These are phyloP conservation scores for Stenopsyche tienmushanensis DNA, from an alignment of 1,140 invertebrate genomes.

Conservation along the genomic window DNA sequence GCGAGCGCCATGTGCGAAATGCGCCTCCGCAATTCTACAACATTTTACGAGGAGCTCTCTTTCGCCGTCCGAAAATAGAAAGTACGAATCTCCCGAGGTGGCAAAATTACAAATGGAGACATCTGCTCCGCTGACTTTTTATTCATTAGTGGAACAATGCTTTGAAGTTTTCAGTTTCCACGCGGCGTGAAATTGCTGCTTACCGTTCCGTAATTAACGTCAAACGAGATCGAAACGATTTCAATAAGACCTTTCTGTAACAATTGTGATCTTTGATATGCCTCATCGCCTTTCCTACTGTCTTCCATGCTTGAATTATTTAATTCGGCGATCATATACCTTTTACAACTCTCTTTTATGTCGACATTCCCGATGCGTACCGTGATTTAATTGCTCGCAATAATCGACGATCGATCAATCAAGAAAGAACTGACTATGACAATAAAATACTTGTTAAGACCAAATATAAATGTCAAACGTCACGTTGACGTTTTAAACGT, in stretches of 20 bases:
- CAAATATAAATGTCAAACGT: too few species aligned
- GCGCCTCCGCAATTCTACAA: not conserved
- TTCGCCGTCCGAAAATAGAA: not conserved
- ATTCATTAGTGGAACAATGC: slow-evolving; percentile 11
- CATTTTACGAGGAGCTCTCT: not conserved
- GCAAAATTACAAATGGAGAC: not conserved
- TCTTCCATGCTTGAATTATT: not conserved
- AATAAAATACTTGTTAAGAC: too few species aligned
- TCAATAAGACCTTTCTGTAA: not conserved
- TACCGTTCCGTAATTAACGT: slow-evolving; percentile 11
- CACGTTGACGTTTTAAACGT: too few species aligned
- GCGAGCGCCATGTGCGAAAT: not conserved
- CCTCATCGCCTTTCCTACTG: not conserved
- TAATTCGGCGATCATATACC: not conserved
- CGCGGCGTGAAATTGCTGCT: slow-evolving; percentile 19
- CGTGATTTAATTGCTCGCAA: not conserved
- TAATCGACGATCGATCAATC: not conserved
- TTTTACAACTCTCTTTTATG: not conserved
- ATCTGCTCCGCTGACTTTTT: not conserved
- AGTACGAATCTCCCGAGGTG: not conserved
- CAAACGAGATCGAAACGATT: slow-evolving; percentile 7
- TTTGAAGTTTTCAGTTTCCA: slow-evolving; percentile 1
- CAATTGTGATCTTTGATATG: not conserved
- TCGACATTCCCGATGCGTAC: not conserved
- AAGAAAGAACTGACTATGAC: too few species aligned